Evolutionary conservation across 2,797 vertebrate genomes (phyloP).

Genomic region (Lutjanus argentimaculatus): DNA sequence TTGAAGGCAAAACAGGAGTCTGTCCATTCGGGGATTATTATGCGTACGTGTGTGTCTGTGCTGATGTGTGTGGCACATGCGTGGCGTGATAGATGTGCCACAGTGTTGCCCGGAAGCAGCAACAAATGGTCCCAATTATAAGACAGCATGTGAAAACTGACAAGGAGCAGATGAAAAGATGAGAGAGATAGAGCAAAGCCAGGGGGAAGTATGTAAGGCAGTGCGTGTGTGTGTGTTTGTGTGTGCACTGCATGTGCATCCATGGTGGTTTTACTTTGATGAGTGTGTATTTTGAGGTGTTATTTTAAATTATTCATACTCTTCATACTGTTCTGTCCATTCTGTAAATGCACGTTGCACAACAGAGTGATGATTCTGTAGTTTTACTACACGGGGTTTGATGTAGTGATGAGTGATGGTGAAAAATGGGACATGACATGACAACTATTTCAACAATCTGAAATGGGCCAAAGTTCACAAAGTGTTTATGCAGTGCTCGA

Average conservation of each 20-base stretch:
- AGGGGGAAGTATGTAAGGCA: background rate
- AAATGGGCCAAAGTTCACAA: constrained; percentile 7
- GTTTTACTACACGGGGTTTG: background rate
- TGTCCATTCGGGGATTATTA: constrained; percentile 37
- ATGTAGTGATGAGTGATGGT: constrained; percentile 11
- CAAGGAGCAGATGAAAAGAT: constrained; percentile 9
- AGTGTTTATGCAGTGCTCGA: background rate
- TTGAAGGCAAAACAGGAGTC: constrained; percentile 32
- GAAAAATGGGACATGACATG: constrained; percentile 12
- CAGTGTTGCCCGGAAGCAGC: constrained; percentile 34
- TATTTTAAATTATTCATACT: constrained; percentile 18
- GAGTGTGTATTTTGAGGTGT: constrained; percentile 8
- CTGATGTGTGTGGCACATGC: constrained; percentile 10
- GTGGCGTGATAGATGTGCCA: constrained; percentile 20
- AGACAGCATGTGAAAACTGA: constrained; percentile 42
- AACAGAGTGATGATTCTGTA: constrained; percentile 18
- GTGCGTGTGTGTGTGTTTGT: background rate
- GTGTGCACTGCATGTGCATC: background rate
- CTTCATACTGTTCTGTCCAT: too few relatives aligned
- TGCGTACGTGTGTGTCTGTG: background rate
- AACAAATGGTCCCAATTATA: constrained; percentile 58
- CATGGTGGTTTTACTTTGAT: constrained; percentile 14
- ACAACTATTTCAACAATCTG: constrained; percentile 12
- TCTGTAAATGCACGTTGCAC: background rate
- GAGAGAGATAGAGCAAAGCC: background rate